These are phyloP conservation scores for Lordiphosa collinella DNA, from an alignment of 1,140 invertebrate species.

Conservation along the genomic window DNA sequence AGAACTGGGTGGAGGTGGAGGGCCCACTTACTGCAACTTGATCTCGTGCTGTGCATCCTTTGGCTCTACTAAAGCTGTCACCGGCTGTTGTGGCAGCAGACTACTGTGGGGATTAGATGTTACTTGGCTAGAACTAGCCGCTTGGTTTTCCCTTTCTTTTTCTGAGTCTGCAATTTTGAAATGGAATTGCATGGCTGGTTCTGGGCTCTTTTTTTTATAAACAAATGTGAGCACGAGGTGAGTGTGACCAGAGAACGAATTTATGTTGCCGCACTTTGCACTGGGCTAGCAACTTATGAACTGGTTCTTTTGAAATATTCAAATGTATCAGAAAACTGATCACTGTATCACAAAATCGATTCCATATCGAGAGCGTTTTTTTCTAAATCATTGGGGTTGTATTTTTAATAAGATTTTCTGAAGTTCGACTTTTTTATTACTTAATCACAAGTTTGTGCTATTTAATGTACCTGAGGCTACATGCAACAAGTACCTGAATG, in stretches of 20 bases:
- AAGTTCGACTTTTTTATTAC: too few relatives aligned
- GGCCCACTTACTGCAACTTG: slow-evolving; percentile 78
- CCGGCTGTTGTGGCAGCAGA: slow-evolving; percentile 60
- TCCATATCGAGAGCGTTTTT: too few relatives aligned
- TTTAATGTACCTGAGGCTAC: too few relatives aligned
- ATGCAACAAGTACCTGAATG: too few relatives aligned
- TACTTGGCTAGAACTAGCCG: slow-evolving; percentile 10
- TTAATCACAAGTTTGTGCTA: too few relatives aligned
- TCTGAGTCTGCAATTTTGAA: slow-evolving; percentile 53
- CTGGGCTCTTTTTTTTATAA: slow-evolving; percentile 6
- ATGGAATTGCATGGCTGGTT: slow-evolving; percentile 46
- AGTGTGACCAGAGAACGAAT: neutral
- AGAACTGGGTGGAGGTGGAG: too few relatives aligned
- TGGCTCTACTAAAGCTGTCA: slow-evolving; percentile 44
- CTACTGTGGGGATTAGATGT: slow-evolving; percentile 62
- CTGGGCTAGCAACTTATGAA: too few relatives aligned
- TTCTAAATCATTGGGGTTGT: too few relatives aligned
- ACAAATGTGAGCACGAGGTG: slow-evolving; percentile 6
- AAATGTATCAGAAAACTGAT: too few relatives aligned
- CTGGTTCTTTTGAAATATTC: too few relatives aligned
- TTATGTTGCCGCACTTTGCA: neutral
- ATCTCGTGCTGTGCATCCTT: slow-evolving; percentile 78
- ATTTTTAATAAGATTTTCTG: too few relatives aligned
- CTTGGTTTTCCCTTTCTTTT: slow-evolving; percentile 9
- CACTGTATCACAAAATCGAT: too few relatives aligned